Evolutionary conservation across 2,113 vertebrate genomes (phyloP).

Genomic region (Hemicordylus capensis): DNA sequence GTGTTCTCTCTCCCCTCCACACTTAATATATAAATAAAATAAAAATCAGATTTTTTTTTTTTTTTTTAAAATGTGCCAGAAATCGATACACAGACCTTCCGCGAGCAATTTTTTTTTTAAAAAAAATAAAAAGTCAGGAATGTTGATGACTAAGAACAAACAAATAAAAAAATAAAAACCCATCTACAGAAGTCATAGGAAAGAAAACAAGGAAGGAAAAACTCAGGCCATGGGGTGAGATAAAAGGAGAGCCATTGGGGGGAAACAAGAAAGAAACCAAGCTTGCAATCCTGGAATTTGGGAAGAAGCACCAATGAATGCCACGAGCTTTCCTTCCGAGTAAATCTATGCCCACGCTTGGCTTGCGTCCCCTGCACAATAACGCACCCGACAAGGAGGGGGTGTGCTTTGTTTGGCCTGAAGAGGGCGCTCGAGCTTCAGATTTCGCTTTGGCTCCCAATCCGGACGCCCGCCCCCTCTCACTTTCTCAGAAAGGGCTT

Average conservation of each 20-base stretch:
- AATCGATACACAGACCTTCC: too few species aligned
- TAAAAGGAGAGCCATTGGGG: background rate
- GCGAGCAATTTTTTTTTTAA: too few species aligned
- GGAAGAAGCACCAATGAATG: too few species aligned
- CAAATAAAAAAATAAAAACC: too few species aligned
- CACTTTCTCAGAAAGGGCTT: background rate
- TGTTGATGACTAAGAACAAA: too few species aligned
- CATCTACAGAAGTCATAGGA: too few species aligned
- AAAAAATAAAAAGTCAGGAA: too few species aligned
- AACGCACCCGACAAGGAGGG: background rate
- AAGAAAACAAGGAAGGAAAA: background rate
- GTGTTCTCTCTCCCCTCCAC: background rate
- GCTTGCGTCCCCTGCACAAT: background rate
- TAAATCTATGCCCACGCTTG: background rate
- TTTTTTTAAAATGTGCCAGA: too few species aligned
- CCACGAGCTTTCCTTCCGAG: background rate
- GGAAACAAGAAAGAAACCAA: background rate
- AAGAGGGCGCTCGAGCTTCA: constrained; percentile 93
- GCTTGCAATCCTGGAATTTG: background rate
- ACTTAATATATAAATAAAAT: too few species aligned
- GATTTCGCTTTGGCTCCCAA: constrained; percentile 66
- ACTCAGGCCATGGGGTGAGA: background rate
- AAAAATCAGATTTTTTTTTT: too few species aligned
- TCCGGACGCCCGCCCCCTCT: rapidly evolving
- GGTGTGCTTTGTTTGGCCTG: constrained; percentile 67